These are phyloP conservation scores for Matsumurasca onukii DNA, from an alignment of 1,140 invertebrate species.

Conservation along the genomic window DNA sequence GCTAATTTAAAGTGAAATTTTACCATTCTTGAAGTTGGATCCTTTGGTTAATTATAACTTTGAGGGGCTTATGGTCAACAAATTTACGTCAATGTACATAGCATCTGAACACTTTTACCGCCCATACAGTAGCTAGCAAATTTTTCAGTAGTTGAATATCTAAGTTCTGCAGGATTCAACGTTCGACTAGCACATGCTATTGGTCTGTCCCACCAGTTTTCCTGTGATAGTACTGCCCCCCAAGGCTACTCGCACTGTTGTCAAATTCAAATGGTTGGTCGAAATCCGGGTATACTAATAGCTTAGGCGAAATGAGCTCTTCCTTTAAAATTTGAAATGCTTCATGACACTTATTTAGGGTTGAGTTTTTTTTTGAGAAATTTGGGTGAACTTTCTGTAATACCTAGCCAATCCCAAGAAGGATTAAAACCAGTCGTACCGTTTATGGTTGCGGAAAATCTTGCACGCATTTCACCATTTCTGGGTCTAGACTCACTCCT, in stretches of 20 bases:
- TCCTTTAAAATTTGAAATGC: not conserved
- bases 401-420: not conserved
- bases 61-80: not conserved
- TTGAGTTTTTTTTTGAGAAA: not conserved
- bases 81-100: not conserved
- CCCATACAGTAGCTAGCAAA: not conserved
- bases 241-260: not conserved
- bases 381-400: not conserved
- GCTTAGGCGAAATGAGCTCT: not conserved
- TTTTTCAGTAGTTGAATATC: not conserved
- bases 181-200: not conserved
- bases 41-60: not conserved
- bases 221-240: not conserved
- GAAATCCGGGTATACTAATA: not conserved
- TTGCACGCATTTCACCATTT: not conserved
- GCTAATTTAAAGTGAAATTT: not conserved
- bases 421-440: not conserved
- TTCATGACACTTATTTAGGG: not conserved
- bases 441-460: not conserved
- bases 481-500: not conserved
- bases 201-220: not conserved
- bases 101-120: not conserved
- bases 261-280: not conserved
- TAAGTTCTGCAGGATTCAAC: not conserved
- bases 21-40: not conserved